Percentiles rank a stretch among this genome's conserved stretches.
Evolutionary conservation across 1,140 invertebrate genomes (phyloP).

Genomic region (Drosophila trapezifrons): DNA sequence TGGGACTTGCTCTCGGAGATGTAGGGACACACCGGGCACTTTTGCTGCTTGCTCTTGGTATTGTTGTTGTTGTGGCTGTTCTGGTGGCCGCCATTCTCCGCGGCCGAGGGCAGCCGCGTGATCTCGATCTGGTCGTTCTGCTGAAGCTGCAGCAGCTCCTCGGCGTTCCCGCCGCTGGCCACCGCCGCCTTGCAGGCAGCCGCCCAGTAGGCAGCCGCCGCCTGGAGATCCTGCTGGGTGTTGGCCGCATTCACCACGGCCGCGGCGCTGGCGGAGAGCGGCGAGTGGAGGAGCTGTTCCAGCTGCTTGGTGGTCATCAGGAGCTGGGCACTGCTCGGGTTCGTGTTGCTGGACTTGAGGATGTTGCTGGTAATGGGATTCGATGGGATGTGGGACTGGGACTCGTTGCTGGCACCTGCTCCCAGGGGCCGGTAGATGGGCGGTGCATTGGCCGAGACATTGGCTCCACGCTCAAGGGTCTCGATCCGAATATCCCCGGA

Average conservation of each 20-base stretch:
- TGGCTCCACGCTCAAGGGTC: constrained; percentile 84
- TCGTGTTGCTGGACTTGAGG: constrained; percentile 14
- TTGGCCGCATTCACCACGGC: constrained; percentile 71
- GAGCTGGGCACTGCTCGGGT: constrained; percentile 27
- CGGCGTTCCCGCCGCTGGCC: constrained; percentile 49
- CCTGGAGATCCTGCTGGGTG: constrained; percentile 72
- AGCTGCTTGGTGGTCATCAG: constrained; percentile 60
- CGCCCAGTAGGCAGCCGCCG: constrained; percentile 68
- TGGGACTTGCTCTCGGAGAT: constrained; percentile 93
- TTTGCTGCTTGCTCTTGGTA: constrained; percentile 85
- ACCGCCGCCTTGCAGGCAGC: constrained; percentile 66
- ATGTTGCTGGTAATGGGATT: constrained; percentile 11
- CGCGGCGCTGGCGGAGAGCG: constrained; percentile 68
- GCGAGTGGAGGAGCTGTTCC: constrained; percentile 68
- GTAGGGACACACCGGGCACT: constrained; percentile 90
- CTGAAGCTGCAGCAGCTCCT: constrained; percentile 73
- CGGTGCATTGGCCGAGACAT: constrained; percentile 64
- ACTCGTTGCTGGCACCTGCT: constrained; percentile 67
- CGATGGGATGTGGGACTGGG: constrained; percentile 53
- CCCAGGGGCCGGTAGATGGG: constrained; percentile 82
- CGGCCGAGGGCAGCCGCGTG: constrained; percentile 57
- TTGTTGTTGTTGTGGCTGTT: constrained; percentile 56
- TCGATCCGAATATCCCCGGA: constrained; percentile 89
- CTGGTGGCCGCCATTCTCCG: constrained; percentile 11
- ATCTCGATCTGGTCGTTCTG: constrained; percentile 83